A percentile compares a stretch with the other conserved stretches of the same genome.
Conservation (phyloP, 1,140 invertebrate species). For the Eciton burchellii region DNA sequence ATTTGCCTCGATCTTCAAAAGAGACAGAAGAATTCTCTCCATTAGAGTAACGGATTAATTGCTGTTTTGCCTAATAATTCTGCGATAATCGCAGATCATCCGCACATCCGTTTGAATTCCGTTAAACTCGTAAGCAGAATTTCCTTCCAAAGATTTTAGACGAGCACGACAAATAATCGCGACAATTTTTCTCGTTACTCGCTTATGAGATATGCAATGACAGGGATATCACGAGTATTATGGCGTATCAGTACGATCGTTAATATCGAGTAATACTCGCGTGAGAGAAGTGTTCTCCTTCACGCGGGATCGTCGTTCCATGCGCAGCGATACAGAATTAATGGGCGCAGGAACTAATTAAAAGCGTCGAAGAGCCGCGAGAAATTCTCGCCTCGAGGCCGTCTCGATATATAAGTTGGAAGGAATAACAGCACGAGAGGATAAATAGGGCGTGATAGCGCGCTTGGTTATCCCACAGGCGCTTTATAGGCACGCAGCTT, state of each 20-base stretch:
- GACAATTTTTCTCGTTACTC: background rate
- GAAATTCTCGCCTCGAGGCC: conserved; percentile 13
- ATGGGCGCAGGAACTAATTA: conserved; percentile 43
- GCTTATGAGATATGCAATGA: background rate
- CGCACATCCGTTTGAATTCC: too few relatives aligned
- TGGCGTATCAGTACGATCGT: background rate
- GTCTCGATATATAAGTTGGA: conserved; percentile 34
- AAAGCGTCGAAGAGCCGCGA: conserved; percentile 4
- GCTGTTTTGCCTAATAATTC: too few relatives aligned
- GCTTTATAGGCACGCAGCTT: conserved; percentile 13
- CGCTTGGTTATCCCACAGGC: conserved; percentile 15
- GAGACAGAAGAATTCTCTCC: too few relatives aligned
- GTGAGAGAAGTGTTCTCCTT: background rate
- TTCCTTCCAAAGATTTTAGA: too few relatives aligned
- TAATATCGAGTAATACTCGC: conserved; percentile 9
- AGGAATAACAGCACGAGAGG: conserved; percentile 1
- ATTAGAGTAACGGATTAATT: too few relatives aligned
- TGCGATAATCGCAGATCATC: too few relatives aligned
- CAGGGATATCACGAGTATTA: background rate
- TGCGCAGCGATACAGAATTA: conserved; percentile 19
- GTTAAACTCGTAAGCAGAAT: background rate
- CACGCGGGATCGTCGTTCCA: background rate
- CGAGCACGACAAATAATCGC: background rate
- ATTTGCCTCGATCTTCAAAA: too few relatives aligned
- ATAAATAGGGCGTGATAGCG: conserved; percentile 43